phyloP scores from a whole-genome alignment of 2,797 vertebrate species.

The Eutrigla gurnardus region DNA sequence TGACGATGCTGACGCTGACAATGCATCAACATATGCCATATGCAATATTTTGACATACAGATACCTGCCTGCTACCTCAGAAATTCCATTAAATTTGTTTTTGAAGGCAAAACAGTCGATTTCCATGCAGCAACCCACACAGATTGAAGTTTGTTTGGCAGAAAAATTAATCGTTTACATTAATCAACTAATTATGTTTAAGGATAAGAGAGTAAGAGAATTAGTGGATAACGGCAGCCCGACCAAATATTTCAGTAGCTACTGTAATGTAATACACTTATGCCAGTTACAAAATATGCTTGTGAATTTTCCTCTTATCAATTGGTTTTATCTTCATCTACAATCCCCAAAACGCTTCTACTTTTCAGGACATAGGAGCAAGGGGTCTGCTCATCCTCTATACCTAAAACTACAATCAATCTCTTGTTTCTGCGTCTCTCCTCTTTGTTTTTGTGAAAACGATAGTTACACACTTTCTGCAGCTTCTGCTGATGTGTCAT shows the following conservation, averaged over 20 bases:
- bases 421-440: slow-evolving; percentile 41
- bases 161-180: too few relatives aligned
- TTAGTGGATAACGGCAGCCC: too few relatives aligned
- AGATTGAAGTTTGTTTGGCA: too few relatives aligned
- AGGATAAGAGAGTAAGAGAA: too few relatives aligned
- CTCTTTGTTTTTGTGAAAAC: slow-evolving; percentile 43
- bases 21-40: too few relatives aligned
- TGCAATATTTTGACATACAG: too few relatives aligned
- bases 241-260: not conserved
- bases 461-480: slow-evolving; percentile 32
- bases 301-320: slow-evolving; percentile 36
- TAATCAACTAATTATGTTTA: too few relatives aligned
- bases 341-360: slow-evolving; percentile 21
- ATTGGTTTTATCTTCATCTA: slow-evolving; percentile 29
- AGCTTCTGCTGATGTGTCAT: slow-evolving; percentile 30
- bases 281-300: slow-evolving; percentile 24
- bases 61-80: too few relatives aligned
- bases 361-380: slow-evolving; percentile 14
- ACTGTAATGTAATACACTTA: slow-evolving; percentile 1
- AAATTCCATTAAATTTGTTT: too few relatives aligned
- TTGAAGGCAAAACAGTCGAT: too few relatives aligned
- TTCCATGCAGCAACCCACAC: too few relatives aligned
- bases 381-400: slow-evolving; percentile 11
- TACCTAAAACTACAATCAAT: slow-evolving; percentile 18
- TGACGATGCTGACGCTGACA: too few relatives aligned